Evolutionary conservation across 2,113 vertebrate species (phyloP), one percentile per base, ranked within the genome.

Genomic region (Heterocephalus glaber): DNA sequence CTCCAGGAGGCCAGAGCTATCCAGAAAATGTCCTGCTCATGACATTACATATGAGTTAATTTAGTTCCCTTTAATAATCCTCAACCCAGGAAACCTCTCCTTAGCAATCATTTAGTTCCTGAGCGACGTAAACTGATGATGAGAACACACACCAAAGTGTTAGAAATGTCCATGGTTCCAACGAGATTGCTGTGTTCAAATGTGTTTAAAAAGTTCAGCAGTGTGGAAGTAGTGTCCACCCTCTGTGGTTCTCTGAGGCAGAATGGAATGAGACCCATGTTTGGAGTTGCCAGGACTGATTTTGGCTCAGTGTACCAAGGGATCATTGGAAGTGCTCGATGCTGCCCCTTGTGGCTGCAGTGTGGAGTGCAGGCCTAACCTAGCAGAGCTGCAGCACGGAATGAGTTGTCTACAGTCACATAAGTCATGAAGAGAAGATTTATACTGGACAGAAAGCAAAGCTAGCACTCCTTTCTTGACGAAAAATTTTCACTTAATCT

Each of bases 1-100:
- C 72, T 95, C 87, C 52, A 86, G 60, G 52, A 97, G 91, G 60
- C 47, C 82, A 90, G 9, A 63, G 19, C 10, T 72, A 81, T 83
- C 72, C n/a, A 72, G 17, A 88, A 90, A 92, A 85, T 56, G 16
- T 41, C 3, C 10, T 74, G 19, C 44, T 9, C 0, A 0, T 11
- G 12, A 68, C 65, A 56, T 56, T 90, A 30, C 4, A 1, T 13
- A 49, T 92, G 60, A 88, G 70, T 52, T 86, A 38, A 58, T 44
- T 77, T 38, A 49, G 33, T 86, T 92, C 28, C 52, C 16, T 63
- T 33, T 58, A 58, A 61, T 14, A 61, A 12, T 1, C 38, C 7
- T 72, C 41, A 28, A 52, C 61, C 12, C 13, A 12, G 79, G n/a
- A 52, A 86, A 60, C 19, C 0, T 22, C 3, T 82, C 35, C 38